Percentiles rank a stretch among this genome's conserved stretches.
phyloP scores from a whole-genome alignment of 1,140 invertebrate species.

The Calycopis cecrops region DNA sequence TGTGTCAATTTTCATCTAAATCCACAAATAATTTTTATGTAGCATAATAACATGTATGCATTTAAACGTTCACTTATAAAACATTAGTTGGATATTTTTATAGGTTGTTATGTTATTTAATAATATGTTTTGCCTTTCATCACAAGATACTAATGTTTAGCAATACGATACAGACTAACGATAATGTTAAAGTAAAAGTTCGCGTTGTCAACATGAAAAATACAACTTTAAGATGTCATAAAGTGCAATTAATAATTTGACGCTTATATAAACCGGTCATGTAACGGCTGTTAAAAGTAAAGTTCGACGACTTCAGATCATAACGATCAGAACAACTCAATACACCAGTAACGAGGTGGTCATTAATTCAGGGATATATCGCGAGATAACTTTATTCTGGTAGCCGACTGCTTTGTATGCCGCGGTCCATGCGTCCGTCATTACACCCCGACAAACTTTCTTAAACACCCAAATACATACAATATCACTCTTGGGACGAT shows the following conservation, averaged over 20 bases:
- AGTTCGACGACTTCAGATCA: conserved; percentile 54
- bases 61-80: too few relatives aligned
- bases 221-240: too few relatives aligned
- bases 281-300: conserved; percentile 29
- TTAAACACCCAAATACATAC: conserved; percentile 7
- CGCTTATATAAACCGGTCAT: conserved; percentile 20
- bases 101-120: too few relatives aligned
- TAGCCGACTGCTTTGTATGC: conserved; percentile 74
- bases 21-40: too few relatives aligned
- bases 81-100: too few relatives aligned
- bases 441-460: conserved; percentile 47
- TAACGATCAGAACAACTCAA: conserved; percentile 67
- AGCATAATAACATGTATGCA: too few relatives aligned
- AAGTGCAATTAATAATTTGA: conserved; percentile 15
- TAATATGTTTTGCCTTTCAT: too few relatives aligned
- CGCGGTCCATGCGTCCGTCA: conserved; percentile 65
- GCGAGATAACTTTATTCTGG: conserved; percentile 74
- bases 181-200: conserved; percentile 5
- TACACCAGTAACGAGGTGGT: conserved; percentile 72
- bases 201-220: too few relatives aligned
- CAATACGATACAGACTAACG: conserved; percentile 10
- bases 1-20: too few relatives aligned
- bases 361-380: conserved; percentile 73
- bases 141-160: too few relatives aligned
- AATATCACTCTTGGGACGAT: conserved; percentile 33